phyloP scores from a whole-genome alignment of 2,113 vertebrate species.

The Donacobius atricapilla region DNA sequence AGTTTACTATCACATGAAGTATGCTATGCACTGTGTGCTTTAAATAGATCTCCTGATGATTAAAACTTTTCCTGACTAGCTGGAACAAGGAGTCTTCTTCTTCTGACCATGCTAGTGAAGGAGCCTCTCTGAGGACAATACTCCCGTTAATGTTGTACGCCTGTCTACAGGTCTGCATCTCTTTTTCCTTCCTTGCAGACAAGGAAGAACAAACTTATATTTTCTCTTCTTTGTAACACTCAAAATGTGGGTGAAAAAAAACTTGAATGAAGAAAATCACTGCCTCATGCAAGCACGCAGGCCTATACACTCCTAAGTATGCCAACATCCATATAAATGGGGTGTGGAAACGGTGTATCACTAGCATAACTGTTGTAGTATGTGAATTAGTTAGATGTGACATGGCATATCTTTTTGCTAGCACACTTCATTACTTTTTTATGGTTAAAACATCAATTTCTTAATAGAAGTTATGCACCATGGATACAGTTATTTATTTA shows the following conservation, averaged over 20 bases:
- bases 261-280: neutral
- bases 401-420: neutral
- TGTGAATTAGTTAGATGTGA: neutral
- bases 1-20: neutral
- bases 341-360: neutral
- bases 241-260: neutral
- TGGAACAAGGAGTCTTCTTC: neutral
- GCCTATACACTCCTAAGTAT: neutral
- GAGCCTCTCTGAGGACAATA: neutral
- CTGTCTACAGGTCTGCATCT: neutral
- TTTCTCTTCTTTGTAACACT: neutral
- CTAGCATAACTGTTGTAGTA: neutral
- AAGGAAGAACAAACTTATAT: neutral
- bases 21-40: neutral
- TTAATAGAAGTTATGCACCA: neutral
- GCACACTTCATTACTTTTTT: neutral
- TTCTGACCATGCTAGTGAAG: neutral
- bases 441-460: neutral
- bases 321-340: neutral
- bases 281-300: neutral
- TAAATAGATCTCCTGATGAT: neutral
- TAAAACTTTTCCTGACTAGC: neutral
- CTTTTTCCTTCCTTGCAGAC: neutral
- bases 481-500: neutral
- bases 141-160: neutral